These are phyloP conservation scores for Amiota minor DNA, from an alignment of 2,888 invertebrate species.

Conservation along the genomic window DNA sequence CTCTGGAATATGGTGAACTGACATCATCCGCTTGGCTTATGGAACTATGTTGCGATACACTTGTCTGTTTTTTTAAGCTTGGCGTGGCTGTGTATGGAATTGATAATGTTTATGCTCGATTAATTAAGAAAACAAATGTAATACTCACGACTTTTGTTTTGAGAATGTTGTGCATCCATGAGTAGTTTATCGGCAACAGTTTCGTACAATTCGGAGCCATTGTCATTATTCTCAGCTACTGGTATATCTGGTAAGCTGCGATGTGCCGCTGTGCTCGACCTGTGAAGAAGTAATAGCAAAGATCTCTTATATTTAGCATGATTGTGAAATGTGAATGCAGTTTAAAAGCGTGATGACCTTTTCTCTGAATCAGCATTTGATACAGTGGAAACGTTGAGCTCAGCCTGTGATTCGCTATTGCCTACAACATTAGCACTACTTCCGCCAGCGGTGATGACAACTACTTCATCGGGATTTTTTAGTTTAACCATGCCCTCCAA, in stretches of 20 bases:
- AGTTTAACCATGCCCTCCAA: constrained; percentile 83
- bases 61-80: constrained; percentile 74
- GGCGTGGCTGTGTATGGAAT: constrained; percentile 61
- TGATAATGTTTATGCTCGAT: not conserved
- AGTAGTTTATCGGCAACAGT: constrained; percentile 81
- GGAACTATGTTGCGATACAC: constrained; percentile 78
- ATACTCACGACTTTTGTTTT: constrained; percentile 70
- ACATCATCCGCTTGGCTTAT: constrained; percentile 77
- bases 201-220: constrained; percentile 88
- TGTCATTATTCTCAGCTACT: constrained; percentile 82
- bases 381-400: constrained; percentile 69
- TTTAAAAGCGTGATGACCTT: constrained; percentile 51
- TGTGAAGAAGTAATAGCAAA: constrained; percentile 45
- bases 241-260: constrained; percentile 90
- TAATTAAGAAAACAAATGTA: constrained; percentile 3
- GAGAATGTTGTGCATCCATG: constrained; percentile 64
- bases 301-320: not conserved
- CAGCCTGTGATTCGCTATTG: constrained; percentile 68
- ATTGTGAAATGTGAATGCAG: not conserved
- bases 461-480: constrained; percentile 80
- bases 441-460: constrained; percentile 65
- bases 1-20: constrained; percentile 79
- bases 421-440: constrained; percentile 49
- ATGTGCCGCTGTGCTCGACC: constrained; percentile 76
- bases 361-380: constrained; percentile 72